Evolutionary conservation across 2,888 invertebrate genomes (phyloP).

Genomic region (Athalia rosae): DNA sequence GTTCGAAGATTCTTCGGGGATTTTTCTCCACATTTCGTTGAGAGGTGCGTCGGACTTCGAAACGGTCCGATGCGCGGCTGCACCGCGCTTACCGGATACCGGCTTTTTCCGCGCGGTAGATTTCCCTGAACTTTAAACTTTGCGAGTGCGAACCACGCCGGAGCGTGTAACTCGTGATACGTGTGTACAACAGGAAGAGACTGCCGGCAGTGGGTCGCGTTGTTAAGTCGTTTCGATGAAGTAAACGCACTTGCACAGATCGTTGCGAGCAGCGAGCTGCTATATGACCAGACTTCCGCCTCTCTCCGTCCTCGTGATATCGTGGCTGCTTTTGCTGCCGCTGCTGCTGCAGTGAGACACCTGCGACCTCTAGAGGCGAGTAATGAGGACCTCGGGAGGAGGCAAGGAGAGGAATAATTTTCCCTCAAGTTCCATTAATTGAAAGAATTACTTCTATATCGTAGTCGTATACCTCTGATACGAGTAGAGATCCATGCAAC

Average conservation of each 20-base stretch:
- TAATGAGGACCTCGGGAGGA: conserved; percentile 36
- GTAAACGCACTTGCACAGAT: conserved; percentile 23
- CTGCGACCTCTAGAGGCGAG: conserved; percentile 35
- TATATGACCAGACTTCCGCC: conserved; percentile 31
- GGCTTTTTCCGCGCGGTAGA: not conserved
- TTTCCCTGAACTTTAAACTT: conserved; percentile 36
- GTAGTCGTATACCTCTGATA: not conserved
- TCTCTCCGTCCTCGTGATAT: conserved; percentile 25
- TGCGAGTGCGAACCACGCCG: not conserved
- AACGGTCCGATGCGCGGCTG: too few relatives aligned
- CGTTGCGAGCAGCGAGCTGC: too few relatives aligned
- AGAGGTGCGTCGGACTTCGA: not conserved
- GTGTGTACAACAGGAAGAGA: conserved; percentile 29
- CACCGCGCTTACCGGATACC: not conserved
- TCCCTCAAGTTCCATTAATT: conserved; percentile 35
- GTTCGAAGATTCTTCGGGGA: not conserved
- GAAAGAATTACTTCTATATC: conserved; percentile 31
- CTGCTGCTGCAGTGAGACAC: conserved; percentile 17
- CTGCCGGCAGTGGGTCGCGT: conserved; percentile 20
- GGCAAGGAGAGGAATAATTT: conserved; percentile 34
- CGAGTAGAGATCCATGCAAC: conserved; percentile 1
- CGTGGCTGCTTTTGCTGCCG: not conserved
- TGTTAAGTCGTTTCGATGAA: conserved; percentile 16
- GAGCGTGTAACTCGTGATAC: too few relatives aligned
- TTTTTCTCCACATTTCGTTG: not conserved